Evolutionary conservation across 2,888 invertebrate genomes (phyloP).

Genomic region (Ormyrus labotus): DNA sequence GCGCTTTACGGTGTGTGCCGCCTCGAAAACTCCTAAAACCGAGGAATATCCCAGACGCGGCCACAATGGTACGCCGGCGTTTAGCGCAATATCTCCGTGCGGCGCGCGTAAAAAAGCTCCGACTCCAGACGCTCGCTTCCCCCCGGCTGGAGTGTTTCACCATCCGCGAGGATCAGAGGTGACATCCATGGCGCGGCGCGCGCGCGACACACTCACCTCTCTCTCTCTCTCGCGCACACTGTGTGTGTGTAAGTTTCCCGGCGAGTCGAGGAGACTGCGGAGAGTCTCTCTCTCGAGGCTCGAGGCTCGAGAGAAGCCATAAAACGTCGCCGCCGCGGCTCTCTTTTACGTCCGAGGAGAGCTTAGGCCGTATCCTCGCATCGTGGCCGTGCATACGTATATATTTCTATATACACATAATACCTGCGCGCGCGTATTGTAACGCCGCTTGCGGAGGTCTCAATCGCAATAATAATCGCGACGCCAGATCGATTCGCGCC

Average conservation of each 20-base stretch:
- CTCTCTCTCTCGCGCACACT: not conserved
- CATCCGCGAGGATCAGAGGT: constrained; percentile 44
- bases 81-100: too few relatives aligned
- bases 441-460: constrained; percentile 12
- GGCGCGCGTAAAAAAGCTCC: too few relatives aligned
- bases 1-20: too few relatives aligned
- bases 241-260: not conserved
- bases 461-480: constrained; percentile 68
- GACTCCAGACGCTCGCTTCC: not conserved
- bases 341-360: constrained; percentile 8
- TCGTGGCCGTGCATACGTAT: not conserved
- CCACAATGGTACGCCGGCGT: too few relatives aligned
- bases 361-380: not conserved
- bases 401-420: not conserved
- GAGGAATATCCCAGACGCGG: too few relatives aligned
- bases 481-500: constrained; percentile 69
- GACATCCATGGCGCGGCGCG: constrained; percentile 28
- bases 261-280: not conserved
- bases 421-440: not conserved
- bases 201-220: not conserved
- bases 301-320: constrained; percentile 31
- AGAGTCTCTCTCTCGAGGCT: too few relatives aligned
- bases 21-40: too few relatives aligned
- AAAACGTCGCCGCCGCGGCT: constrained; percentile 32
- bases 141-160: not conserved